Percentiles rank a stretch among this genome's conserved stretches.
Evolutionary conservation across 1,140 invertebrate genomes (phyloP).

Genomic region (Hetaerina americana): DNA sequence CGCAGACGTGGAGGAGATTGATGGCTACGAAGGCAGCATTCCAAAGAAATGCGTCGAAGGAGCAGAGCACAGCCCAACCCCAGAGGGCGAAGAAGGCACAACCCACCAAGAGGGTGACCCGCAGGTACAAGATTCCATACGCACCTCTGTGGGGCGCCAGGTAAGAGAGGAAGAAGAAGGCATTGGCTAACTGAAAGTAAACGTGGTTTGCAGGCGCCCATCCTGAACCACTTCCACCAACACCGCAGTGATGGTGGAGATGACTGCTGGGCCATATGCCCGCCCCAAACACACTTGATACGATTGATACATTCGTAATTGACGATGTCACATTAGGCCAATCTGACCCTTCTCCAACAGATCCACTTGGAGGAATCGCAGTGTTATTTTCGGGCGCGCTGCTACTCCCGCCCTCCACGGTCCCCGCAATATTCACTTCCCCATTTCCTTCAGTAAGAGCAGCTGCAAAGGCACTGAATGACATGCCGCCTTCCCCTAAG

Average conservation of each 20-base stretch:
- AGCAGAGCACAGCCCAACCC: conserved; percentile 73
- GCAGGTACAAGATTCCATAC: conserved; percentile 64
- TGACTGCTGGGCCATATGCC: not conserved
- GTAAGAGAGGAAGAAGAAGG: conserved; percentile 66
- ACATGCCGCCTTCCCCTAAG: not conserved
- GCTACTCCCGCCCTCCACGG: not conserved
- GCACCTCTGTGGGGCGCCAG: conserved; percentile 56
- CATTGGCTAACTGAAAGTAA: conserved; percentile 72
- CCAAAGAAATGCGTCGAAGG: conserved; percentile 74
- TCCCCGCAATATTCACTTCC: not conserved
- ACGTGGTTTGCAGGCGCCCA: conserved; percentile 48
- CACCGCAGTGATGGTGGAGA: not conserved
- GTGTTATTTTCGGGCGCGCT: not conserved
- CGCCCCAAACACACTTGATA: not conserved
- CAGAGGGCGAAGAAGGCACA: conserved; percentile 65
- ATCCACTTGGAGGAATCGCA: not conserved
- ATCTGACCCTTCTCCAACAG: not conserved
- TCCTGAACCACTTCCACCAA: conserved; percentile 28
- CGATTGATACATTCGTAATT: conserved; percentile 3
- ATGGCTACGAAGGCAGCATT: conserved; percentile 68
- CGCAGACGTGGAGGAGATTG: conserved; percentile 67
- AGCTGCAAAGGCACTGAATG: conserved; percentile 3
- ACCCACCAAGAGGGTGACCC: conserved; percentile 58
- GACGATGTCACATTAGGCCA: not conserved
- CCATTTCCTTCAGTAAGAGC: conserved; percentile 3